phyloP scores from a whole-genome alignment of 2,797 vertebrate species.

The Peromyscus aztecus region DNA sequence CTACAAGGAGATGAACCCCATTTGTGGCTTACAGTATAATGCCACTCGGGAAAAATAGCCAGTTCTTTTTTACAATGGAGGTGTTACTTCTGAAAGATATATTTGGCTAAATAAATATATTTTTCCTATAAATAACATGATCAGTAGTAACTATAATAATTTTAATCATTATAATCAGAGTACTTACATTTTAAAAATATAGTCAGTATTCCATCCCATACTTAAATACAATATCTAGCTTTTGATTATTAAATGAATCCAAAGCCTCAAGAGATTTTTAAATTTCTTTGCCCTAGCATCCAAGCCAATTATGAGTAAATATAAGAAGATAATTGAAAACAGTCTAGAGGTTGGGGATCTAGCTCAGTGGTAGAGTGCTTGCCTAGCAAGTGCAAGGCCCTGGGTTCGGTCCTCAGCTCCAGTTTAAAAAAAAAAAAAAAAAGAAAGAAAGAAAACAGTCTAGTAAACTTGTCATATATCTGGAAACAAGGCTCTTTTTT shows the following conservation, averaged over 20 bases:
- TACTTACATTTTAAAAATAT: slow-evolving; percentile 15
- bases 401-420: too few species aligned
- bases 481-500: not conserved
- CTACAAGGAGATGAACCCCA: too few species aligned
- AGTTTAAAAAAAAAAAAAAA: too few species aligned
- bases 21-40: not conserved
- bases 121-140: not conserved
- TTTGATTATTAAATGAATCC: slow-evolving; percentile 48
- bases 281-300: slow-evolving; percentile 5
- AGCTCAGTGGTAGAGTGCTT: too few species aligned
- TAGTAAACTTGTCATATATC: not conserved
- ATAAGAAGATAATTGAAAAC: not conserved
- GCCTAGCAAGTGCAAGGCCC: too few species aligned
- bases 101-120: slow-evolving; percentile 1
- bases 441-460: not conserved
- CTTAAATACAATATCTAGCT: slow-evolving; percentile 1
- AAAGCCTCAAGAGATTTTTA: not conserved
- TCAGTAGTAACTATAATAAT: not conserved
- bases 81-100: not conserved
- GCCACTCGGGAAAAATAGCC: not conserved
- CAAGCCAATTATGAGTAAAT: slow-evolving; percentile 20
- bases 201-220: not conserved
- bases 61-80: not conserved
- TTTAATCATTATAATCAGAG: not conserved
- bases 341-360: too few species aligned